These are phyloP conservation scores for Neomonachus schauinslandi DNA, from an alignment of 2,113 vertebrate species.

Conservation along the genomic window DNA sequence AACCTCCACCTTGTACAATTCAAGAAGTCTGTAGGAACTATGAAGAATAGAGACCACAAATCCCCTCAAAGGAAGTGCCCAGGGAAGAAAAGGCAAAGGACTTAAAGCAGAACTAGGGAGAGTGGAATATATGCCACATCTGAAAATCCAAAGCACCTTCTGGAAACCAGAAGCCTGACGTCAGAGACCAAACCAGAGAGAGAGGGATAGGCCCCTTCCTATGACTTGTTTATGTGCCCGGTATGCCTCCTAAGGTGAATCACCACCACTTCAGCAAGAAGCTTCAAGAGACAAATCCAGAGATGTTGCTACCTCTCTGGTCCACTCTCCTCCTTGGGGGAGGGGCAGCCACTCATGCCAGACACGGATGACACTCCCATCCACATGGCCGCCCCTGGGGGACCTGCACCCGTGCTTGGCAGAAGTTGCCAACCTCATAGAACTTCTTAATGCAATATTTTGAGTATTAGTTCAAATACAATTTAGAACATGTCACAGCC, in stretches of 20 bases:
- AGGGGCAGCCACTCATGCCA: background rate
- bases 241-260: background rate
- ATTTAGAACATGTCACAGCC: background rate
- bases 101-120: background rate
- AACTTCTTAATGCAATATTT: background rate
- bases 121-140: background rate
- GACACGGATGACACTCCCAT: rapidly evolving
- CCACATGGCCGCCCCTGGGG: no score
- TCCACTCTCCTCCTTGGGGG: background rate
- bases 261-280: background rate
- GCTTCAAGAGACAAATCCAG: background rate
- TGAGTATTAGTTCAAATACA: background rate
- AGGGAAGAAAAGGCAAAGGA: background rate
- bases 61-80: background rate
- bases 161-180: background rate
- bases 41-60: background rate
- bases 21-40: background rate
- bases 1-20: background rate
- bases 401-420: background rate
- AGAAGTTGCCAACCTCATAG: background rate
- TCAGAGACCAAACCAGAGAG: background rate
- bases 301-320: background rate
- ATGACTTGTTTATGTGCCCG: background rate
- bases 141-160: background rate
- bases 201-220: background rate